A percentile compares a stretch with the other conserved stretches of the same genome.
Conservation (phyloP, 2,113 vertebrate species). For the Platichthys flesus region DNA sequence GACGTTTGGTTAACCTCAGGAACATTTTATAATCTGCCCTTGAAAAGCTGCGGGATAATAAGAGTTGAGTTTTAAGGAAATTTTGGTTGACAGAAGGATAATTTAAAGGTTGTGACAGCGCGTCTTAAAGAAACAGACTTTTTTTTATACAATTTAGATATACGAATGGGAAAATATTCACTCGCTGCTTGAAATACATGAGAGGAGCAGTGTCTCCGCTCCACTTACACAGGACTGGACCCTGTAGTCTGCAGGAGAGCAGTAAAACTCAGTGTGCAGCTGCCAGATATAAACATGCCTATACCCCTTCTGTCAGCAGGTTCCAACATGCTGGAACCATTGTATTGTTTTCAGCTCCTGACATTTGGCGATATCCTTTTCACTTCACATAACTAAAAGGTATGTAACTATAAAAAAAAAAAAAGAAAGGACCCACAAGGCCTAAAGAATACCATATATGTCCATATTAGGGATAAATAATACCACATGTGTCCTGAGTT, state of each 20-base stretch:
- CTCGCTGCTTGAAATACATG: constrained; percentile 7
- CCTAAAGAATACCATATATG: constrained; percentile 47
- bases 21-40: constrained; percentile 26
- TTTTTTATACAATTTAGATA: background rate
- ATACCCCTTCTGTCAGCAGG: constrained; percentile 34
- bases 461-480: background rate
- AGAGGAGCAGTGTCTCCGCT: background rate
- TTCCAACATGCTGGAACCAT: constrained; percentile 40
- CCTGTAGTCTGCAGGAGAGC: constrained; percentile 9
- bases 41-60: constrained; percentile 32
- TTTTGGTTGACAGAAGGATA: constrained; percentile 36
- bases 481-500: constrained; percentile 44
- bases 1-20: constrained; percentile 55
- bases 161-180: background rate
- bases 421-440: constrained; percentile 12
- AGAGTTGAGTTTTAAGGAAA: constrained; percentile 43
- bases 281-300: constrained; percentile 51
- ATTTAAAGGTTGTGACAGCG: constrained; percentile 20
- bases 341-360: constrained; percentile 38
- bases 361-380: constrained; percentile 40
- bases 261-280: constrained; percentile 57
- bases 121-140: constrained; percentile 11
- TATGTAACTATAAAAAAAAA: constrained; percentile 46
- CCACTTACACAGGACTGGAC: background rate
- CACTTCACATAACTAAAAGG: constrained; percentile 22